Evolutionary conservation across 1,140 invertebrate genomes (phyloP).

Genomic region (Eueides isabella): DNA sequence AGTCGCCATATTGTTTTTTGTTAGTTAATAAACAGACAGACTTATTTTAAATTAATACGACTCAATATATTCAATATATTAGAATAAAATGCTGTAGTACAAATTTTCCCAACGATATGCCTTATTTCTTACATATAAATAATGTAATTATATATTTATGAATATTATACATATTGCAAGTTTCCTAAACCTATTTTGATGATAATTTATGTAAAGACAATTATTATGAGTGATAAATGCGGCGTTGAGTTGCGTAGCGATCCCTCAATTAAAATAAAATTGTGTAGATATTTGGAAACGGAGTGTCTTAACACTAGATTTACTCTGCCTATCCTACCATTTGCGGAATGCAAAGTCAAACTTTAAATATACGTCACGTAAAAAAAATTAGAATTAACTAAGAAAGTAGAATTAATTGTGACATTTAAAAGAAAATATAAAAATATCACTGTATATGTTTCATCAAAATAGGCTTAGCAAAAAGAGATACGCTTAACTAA

Average conservation of each 20-base stretch:
- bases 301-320: no score
- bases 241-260: no score
- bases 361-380: no score
- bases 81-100: background rate
- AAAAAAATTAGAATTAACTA: no score
- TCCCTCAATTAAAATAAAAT: no score
- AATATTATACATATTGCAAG: background rate
- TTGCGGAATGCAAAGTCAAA: no score
- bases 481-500: background rate
- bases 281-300: no score
- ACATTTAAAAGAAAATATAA: no score
- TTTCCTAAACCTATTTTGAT: background rate
- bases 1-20: background rate
- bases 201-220: background rate
- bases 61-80: background rate
- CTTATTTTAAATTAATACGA: background rate
- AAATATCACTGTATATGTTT: background rate
- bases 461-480: background rate
- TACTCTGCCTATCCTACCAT: no score
- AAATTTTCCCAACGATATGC: slow-evolving; percentile 4
- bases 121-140: background rate
- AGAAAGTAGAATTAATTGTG: no score
- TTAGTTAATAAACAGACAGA: background rate
- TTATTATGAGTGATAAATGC: no score
- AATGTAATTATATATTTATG: background rate